Base-by-base conservation (phyloP, 92 coral and sea anemone genomes). In the Parazoanthus swiftii region DNA sequence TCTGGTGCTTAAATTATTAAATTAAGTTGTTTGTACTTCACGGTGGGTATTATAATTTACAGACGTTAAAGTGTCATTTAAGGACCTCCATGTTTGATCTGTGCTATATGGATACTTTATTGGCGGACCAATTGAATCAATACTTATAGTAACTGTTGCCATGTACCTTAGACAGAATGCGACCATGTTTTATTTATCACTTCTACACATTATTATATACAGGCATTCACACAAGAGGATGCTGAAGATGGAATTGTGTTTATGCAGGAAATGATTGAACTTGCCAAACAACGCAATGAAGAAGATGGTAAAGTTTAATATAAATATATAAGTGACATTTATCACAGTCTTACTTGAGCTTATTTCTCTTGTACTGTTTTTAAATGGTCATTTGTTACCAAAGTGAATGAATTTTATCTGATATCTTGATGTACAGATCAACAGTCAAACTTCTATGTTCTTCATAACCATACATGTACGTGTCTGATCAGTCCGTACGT, bases 211-310 rank as follows among this genome's bases (percentile, higher is more conserved):
- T 25, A 5, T 63, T 35, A 14, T 25, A 29, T 44, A 10, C 81
- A 97, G 99, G 99, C 99, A 74, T 91, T 91, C 79, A 88, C 95
- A 29, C 87, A 94, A 82, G 90, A 89, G n/a, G 92, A 94, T 81
- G 99, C 99, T n/a, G 98, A 94, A 51, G 98, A 97, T 81, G 99
- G 99, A 36, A 93, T 97, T 83, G 94, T 90, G 88, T 97, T 97
- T 78, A 97, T 97, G 99, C 99, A 97, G 89, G 96, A 96, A 65
- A 97, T 97, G 96, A 95, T 97, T 46, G 99, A 95, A 87, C 85
- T 97, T 79, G 98, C 99, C 67, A 97, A 97, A 80, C 95, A 88
- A 75, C 95, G 98, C 39, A 97, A 91, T 77, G 97, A 97, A 80
- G 97, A 97, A 79, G 92, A 89, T 89, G 98, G 99, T 97, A 88